A percentile compares a stretch with the other conserved stretches of the same genome.
Evolutionary conservation across 2,888 invertebrate genomes (phyloP).

Genomic region (Strigamia transsilvanica): DNA sequence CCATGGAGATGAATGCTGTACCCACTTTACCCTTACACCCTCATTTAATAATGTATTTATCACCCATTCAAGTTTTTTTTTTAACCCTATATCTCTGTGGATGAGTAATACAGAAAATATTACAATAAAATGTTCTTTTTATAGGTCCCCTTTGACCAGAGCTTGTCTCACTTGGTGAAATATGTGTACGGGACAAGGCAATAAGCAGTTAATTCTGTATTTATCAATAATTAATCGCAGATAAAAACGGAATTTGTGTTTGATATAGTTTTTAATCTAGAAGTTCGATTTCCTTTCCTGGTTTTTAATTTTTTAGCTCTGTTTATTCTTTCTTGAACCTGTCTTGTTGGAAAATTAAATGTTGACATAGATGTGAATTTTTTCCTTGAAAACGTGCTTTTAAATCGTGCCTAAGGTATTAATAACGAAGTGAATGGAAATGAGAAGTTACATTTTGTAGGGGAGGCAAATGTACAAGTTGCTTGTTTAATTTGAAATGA

Average conservation of each 20-base stretch:
- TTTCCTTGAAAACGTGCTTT: constrained; percentile 5
- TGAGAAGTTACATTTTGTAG: constrained; percentile 3
- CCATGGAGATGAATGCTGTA: constrained; percentile 45
- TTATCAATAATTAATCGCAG: background rate
- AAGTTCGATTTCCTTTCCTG: background rate
- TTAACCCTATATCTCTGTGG: background rate
- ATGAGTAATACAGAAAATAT: constrained; percentile 38
- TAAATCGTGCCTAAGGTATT: constrained; percentile 27
- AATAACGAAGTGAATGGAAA: constrained; percentile 26
- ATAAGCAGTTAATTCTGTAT: background rate
- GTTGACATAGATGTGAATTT: constrained; percentile 26
- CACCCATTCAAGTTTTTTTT: constrained; percentile 26
- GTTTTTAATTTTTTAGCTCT: background rate
- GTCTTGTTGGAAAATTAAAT: background rate
- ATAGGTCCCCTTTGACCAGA: constrained; percentile 22
- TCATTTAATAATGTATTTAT: constrained; percentile 46
- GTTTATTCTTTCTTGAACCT: background rate
- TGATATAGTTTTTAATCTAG: background rate
- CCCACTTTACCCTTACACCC: constrained; percentile 39
- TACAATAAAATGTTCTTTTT: constrained; percentile 12
- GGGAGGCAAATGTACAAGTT: constrained; percentile 22
- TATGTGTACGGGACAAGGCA: background rate
- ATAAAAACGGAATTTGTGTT: background rate
- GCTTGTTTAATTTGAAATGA: constrained; percentile 46
- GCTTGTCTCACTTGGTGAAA: background rate